Base-by-base conservation (phyloP, 2,888 invertebrate species). In the Polymixis lichenea region DNA sequence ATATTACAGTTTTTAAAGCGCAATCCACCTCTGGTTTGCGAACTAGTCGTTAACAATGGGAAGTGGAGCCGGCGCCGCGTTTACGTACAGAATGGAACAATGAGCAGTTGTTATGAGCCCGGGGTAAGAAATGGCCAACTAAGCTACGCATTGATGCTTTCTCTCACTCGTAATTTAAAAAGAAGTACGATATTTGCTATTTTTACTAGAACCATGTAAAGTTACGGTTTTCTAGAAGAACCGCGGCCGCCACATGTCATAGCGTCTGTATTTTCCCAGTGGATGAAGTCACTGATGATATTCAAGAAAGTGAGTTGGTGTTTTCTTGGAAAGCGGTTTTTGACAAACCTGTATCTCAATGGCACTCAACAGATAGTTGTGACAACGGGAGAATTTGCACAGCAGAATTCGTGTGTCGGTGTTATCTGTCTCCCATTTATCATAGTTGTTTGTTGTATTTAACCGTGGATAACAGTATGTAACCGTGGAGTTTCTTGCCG, bases 41-140 rank as follows among this genome's bases (percentile, higher is more conserved):
- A 72, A 72, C 43, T 46, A 28, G 28, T 46, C 6, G 17, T 46
- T n/a, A 55, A 72, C 72, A 72, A 72, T 56, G 15, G 55, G 9
- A 46, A 56, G 25, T 56, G 25, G 7, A 56, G 46, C 49, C 56
- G 56, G 73, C 73, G 46, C 46, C 46, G 32, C 15, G 32, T 46
- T 56, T 32, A 19, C 72, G 19, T 9, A 55, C 55, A 32, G 46
- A 55, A 28, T 19, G 28, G 56, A 73, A 73, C 73, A 73, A 73
- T 56, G 56, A 32, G 4, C 55, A 28, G n/a, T 9, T 71, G 70
- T n/a, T 46, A n/a, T 55, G 71, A 32, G 43, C 32, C n/a, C 7
- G 17, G 9, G n/a, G 11, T 19, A 71, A 72, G 56, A 56, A 72
- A 72, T 25, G 15, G 7, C 25, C 1, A 72, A 56, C 28, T 32